Evolutionary conservation across 1,140 invertebrate genomes (phyloP), one percentile per base, ranked within the genome.

Genomic region (Atta colombica): DNA sequence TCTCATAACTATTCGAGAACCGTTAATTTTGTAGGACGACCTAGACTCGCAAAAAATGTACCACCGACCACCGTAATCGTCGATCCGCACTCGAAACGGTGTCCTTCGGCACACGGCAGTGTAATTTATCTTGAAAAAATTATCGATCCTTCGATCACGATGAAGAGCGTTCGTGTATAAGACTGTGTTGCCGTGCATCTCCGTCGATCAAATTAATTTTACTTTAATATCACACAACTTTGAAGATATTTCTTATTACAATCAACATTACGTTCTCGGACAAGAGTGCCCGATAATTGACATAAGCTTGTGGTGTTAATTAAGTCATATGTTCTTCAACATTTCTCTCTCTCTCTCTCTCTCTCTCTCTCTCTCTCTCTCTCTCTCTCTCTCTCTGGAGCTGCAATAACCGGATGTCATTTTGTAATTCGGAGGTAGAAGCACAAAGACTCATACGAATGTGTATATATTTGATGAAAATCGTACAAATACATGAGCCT

Each of bases 41-140:
- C 14, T 1, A 21, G 10, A 12, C 10, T 12, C 58, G 18, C 28
- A 25, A 25, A 25, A 61, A 82, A 49, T 61, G 68, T 39, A 39
- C 25, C 69, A 31, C 25, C n/a, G 58, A 63, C 6, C 14, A 10
- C 16, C 35, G 68, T 49, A 31, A 53, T 65, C 45, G 88, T 74
- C 78, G 66, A 90, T 77, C 53, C 75, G 77, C 63, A 77, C 77
- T 82, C 86, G 88, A 89, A 88, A 88, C 72, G 77, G 87, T 88
- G 89, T 90, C 82, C 77, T 88, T 90, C 89, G 89, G 75, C 87
- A 86, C 89, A 86, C 89, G 89, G 89, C 89, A 91, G 89, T 91
- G 89, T 91, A 75, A 75, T 75, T 75, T 75, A 39, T 85, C 66
- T 75, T 35, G 63, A 71, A 78, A 78, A 55, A 82, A 88, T 58